These are phyloP conservation scores for Esox masquinongy DNA, from an alignment of 2,797 vertebrate species.

Conservation along the genomic window DNA sequence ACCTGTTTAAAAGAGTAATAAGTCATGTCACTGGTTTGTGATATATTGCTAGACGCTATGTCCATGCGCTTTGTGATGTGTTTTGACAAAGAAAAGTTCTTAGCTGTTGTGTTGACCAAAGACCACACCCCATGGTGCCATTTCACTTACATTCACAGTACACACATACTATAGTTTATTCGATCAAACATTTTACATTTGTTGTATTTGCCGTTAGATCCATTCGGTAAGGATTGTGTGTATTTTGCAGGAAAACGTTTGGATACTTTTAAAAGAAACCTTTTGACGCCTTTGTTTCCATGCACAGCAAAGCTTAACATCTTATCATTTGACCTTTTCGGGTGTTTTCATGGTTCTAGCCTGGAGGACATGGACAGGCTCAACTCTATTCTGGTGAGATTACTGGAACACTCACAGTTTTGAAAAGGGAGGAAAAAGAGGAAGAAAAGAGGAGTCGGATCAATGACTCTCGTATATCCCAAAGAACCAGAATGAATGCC, in stretches of 20 bases:
- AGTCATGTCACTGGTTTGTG: too few relatives aligned
- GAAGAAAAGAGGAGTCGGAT: slow-evolving; percentile 17
- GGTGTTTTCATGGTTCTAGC: slow-evolving; percentile 23
- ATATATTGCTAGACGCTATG: too few relatives aligned
- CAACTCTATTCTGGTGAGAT: slow-evolving; percentile 40
- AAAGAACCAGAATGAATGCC: slow-evolving; percentile 20
- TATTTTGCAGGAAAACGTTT: neutral
- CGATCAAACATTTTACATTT: too few relatives aligned
- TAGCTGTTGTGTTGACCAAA: too few relatives aligned
- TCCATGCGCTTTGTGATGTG: too few relatives aligned
- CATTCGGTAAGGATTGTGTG: neutral
- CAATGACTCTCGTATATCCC: slow-evolving; percentile 25
- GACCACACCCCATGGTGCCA: too few relatives aligned
- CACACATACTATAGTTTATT: too few relatives aligned
- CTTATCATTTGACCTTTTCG: slow-evolving; percentile 48
- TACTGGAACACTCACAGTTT: slow-evolving; percentile 43
- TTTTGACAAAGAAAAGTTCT: too few relatives aligned
- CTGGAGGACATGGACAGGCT: slow-evolving; percentile 27
- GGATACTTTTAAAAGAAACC: neutral
- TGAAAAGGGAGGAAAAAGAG: slow-evolving; percentile 25
- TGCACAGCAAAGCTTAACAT: slow-evolving; percentile 34
- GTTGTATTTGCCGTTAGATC: too few relatives aligned
- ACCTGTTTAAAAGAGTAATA: neutral
- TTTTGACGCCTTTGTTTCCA: neutral
- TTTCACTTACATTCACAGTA: too few relatives aligned